Evolutionary conservation across 2,797 vertebrate genomes (phyloP).

Genomic region (Coreius guichenoti): DNA sequence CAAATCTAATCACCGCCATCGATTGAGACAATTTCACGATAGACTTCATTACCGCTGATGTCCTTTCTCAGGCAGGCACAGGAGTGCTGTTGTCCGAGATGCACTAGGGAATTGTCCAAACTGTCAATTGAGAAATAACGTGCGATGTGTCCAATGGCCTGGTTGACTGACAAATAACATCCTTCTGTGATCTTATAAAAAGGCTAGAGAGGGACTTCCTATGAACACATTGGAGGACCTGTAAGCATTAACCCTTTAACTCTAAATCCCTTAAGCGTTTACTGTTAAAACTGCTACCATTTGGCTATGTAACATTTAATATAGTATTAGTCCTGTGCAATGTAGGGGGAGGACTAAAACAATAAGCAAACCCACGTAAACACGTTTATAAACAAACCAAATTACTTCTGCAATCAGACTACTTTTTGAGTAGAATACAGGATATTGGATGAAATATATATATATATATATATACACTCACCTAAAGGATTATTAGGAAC

Average conservation of each 20-base stretch:
- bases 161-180: not conserved
- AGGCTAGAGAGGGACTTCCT: not conserved
- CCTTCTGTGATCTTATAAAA: not conserved
- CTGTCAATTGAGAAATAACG: not conserved
- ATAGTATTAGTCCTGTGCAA: not conserved
- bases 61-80: not conserved
- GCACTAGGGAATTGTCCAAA: not conserved
- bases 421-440: not conserved
- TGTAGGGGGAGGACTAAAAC: not conserved
- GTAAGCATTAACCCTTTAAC: not conserved
- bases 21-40: constrained; percentile 30
- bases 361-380: not conserved
- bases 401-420: not conserved
- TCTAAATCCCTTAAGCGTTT: not conserved
- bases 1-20: constrained; percentile 46
- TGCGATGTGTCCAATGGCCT: not conserved
- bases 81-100: not conserved
- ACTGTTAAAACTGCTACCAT: not conserved
- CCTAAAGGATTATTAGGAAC: no score
- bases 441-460: no score
- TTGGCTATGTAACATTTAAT: not conserved
- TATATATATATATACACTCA: no score
- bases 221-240: not conserved
- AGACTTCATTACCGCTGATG: constrained; percentile 38
- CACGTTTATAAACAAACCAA: not conserved